Conservation (phyloP, 2,888 invertebrate genomes). For the Ephialtes manifestator region DNA sequence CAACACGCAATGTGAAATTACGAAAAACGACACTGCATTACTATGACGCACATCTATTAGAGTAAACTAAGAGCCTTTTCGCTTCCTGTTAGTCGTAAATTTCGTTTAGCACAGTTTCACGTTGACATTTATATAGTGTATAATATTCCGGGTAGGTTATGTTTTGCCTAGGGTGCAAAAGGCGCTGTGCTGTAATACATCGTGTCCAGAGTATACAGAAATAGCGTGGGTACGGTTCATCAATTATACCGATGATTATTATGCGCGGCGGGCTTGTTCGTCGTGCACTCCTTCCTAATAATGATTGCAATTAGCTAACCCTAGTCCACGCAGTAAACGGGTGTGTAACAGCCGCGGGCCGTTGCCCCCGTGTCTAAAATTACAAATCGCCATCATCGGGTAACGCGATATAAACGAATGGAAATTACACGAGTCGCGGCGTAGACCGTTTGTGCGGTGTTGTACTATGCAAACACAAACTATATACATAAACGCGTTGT, state of each 20-base stretch:
- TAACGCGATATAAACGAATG: conserved; percentile 47
- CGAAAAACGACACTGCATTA: not conserved
- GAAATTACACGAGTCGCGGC: conserved; percentile 44
- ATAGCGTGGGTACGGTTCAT: conserved; percentile 57
- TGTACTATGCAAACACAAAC: not conserved
- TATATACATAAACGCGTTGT: not conserved
- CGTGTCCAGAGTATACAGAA: conserved; percentile 1
- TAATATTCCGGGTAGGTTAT: not conserved
- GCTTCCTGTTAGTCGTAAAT: not conserved
- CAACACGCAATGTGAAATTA: too few species aligned
- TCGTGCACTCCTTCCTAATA: conserved; percentile 40
- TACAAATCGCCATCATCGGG: conserved; percentile 61
- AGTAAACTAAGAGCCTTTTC: not conserved
- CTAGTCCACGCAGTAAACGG: not conserved
- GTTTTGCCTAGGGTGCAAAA: not conserved
- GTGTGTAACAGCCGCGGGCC: conserved; percentile 19
- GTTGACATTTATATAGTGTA: not conserved
- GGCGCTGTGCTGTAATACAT: conserved; percentile 17
- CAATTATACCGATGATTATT: conserved; percentile 60
- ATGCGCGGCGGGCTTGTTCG: conserved; percentile 42
- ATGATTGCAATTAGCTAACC: conserved; percentile 55
- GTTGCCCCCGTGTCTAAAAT: conserved; percentile 51
- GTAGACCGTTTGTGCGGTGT: not conserved
- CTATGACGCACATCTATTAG: not conserved
- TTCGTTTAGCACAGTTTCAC: not conserved